phyloP scores from a whole-genome alignment of 1,140 invertebrate species.

The Anastrepha ludens region DNA sequence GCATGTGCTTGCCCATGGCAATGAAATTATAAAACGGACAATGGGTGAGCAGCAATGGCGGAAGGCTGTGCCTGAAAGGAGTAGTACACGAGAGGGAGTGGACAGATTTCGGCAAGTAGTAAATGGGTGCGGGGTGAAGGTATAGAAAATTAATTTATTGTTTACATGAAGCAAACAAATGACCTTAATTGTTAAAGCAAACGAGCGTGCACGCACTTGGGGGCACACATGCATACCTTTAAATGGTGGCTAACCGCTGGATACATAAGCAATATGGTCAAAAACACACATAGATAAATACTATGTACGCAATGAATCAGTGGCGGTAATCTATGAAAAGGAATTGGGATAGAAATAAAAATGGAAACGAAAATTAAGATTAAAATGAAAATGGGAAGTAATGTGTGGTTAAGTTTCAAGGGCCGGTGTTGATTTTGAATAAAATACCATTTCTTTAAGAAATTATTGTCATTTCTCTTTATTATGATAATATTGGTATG shows the following conservation, averaged over 20 bases:
- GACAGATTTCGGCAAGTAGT: not conserved
- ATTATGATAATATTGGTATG: no score
- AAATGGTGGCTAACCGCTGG: not conserved
- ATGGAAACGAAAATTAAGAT: no score
- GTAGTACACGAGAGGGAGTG: not conserved
- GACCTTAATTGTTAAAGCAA: constrained; percentile 31
- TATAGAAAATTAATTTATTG: constrained; percentile 42
- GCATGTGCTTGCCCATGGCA: constrained; percentile 36
- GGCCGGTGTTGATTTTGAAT: no score
- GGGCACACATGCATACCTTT: not conserved
- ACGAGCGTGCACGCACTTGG: not conserved
- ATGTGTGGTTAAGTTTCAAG: no score
- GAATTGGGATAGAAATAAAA: no score
- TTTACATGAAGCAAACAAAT: constrained; percentile 36
- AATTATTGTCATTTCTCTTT: no score
- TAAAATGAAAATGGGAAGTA: no score
- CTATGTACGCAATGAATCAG: not conserved
- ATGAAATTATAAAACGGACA: constrained; percentile 31
- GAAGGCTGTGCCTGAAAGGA: not conserved
- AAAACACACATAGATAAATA: not conserved
- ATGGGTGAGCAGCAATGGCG: not conserved
- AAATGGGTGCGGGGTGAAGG: not conserved
- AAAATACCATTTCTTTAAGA: no score
- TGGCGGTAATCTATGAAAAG: no score
- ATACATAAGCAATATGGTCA: not conserved